Base-by-base conservation (phyloP, 2,888 invertebrate species). In the Ornithoptera priamus region DNA sequence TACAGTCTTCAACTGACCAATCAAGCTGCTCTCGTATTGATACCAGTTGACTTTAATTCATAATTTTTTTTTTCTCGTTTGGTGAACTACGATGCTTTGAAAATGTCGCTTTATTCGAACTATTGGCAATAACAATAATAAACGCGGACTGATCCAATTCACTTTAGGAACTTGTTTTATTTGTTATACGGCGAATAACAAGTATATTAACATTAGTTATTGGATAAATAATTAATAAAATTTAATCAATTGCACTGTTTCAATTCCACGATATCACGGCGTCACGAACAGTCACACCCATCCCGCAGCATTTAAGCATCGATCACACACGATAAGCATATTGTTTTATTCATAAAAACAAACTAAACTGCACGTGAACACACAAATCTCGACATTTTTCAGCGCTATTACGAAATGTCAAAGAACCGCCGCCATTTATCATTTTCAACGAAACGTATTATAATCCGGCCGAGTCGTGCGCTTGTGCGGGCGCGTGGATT, bases 391-490 rank as follows among this genome's bases (percentile, higher is more conserved):
- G 79, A 74, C 80, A 82, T 83, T 84, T 82, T 83, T 82, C 63
- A 65, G 46, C 74, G 75, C 75, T 72, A 72, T 72, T 67, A 73
- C 71, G 78, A 88, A 89, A 90, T 81, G 90, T 88, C 90, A 90
- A 81, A 86, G 80, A 71, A 79, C 71, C 77, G 80, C 82, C 87
- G 90, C 91, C 91, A 90, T 90, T 86, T 80, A 75, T 76, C 74
- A 81, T 81, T 84, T 81, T 84, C 81, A 77, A 39, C 39, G 8
- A 39, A 39, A 39, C 69, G 70, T 65, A 72, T 61, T 78, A 76
- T 77, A 79, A 83, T 50, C 62, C 84, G 72, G 75, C 80, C 70
- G 82, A 84, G 79, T 73, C 46, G 70, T 56, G 77, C 76, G 79
- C 77, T 80, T 72, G 62, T 68, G 68, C 36, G 69, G 72, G 64